Base-by-base conservation (phyloP, 2,113 vertebrate species). In the Antigone vipio region DNA sequence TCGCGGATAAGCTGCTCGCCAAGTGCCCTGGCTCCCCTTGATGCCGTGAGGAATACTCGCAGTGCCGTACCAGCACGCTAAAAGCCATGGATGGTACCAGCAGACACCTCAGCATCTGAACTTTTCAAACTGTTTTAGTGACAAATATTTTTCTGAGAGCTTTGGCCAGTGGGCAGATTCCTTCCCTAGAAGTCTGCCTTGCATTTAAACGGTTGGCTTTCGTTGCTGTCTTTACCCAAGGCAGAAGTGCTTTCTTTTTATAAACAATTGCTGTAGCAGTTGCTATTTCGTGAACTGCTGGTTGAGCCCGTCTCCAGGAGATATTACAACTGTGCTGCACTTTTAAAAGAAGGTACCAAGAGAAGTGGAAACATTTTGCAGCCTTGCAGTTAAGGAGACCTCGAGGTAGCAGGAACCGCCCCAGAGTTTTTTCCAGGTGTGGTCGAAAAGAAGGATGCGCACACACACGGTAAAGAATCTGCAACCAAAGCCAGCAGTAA, bases 11-110 rank as follows among this genome's bases (percentile, higher is more conserved):
- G 45, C 44, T 67, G 53, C 38, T 40, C 34, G 69, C 35, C n/a
- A 5, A 7, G 56, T 7, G 50, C 47, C 38, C 52, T 47, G 6
- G 27, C 42, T 66, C 7, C 27, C 16, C 21, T 49, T 11, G 0
- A 0, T 22, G 56, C 66, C 38, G 1, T 12, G 5, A 11, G 62
- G 45, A 23, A 26, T 1, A 3, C 23, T 23, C 47, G 13, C 19
- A 5, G 59, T n/a, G n/a, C 27, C 5, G 4, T 10, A 49, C 18
- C n/a, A 44, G 27, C 18, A 2, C 0, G 2, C 55, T 21, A 4
- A 47, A 63, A 77, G 49, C 72, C 23, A 2, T 3, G 34, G 44
- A 8, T 64, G 49, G 13, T 21, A 88, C 47, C 23, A 50, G 75
- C 71, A 55, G 52, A 10, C 26, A 21, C 4, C 76, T 66, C 44